These are phyloP conservation scores for Eremobia ochroleuca DNA, from an alignment of 2,888 invertebrate genomes.

Conservation along the genomic window DNA sequence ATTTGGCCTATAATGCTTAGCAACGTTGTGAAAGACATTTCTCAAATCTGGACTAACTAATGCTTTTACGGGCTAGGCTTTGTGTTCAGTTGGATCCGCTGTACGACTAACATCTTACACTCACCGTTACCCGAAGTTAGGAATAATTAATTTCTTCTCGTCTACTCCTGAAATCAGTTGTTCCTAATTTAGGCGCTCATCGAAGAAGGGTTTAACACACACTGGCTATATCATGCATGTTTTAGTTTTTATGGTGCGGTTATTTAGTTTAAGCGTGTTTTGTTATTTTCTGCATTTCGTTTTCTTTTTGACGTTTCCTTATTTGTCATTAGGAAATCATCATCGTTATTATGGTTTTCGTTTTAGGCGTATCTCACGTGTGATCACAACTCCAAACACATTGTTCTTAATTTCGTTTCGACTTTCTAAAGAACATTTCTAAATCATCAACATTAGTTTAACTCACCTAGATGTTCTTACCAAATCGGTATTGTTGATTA, in stretches of 20 bases:
- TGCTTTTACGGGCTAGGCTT: slow-evolving; percentile 86
- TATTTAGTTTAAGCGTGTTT: slow-evolving; percentile 56
- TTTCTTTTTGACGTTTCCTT: slow-evolving; percentile 32
- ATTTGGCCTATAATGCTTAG: slow-evolving; percentile 90
- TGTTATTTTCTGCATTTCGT: slow-evolving; percentile 34
- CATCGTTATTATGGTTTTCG: slow-evolving; percentile 40
- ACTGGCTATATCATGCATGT: slow-evolving; percentile 60
- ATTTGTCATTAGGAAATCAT: slow-evolving; percentile 46
- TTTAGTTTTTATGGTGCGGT: slow-evolving; percentile 52
- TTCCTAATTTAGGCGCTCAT: slow-evolving; percentile 65
- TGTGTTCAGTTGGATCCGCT: slow-evolving; percentile 76
- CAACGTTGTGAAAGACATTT: slow-evolving; percentile 87
- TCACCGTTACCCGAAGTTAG: slow-evolving; percentile 62
- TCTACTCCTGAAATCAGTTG: slow-evolving; percentile 61
- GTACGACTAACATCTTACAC: slow-evolving; percentile 69
- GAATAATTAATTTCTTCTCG: slow-evolving; percentile 67
- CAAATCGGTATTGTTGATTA: slow-evolving; percentile 11
- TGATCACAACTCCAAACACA: slow-evolving; percentile 34
- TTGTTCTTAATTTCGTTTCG: slow-evolving; percentile 49
- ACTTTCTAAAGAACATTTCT: slow-evolving; percentile 53
- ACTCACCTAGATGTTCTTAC: slow-evolving; percentile 29
- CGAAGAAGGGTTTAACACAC: slow-evolving; percentile 36
- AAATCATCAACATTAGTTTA: slow-evolving; percentile 42
- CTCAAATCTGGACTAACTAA: slow-evolving; percentile 91
- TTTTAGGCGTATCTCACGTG: slow-evolving; percentile 29